phyloP scores from a whole-genome alignment of 2,888 invertebrate species.

The Torymus tubicola region DNA sequence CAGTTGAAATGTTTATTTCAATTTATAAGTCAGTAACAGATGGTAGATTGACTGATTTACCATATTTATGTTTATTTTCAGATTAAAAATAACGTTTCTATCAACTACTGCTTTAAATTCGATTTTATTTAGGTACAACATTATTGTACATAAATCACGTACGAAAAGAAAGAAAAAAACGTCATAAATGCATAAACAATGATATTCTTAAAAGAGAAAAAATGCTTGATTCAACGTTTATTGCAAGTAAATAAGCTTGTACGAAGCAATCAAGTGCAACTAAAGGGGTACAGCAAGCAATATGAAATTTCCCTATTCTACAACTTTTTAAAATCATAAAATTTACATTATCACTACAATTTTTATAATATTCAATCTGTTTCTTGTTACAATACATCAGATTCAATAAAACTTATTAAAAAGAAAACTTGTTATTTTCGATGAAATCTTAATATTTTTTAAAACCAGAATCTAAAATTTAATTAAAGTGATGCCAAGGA shows the following conservation, averaged over 20 bases:
- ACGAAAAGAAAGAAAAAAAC: conserved; percentile 27
- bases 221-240: conserved; percentile 39
- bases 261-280: conserved; percentile 33
- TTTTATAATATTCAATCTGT: no score
- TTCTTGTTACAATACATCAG: no score
- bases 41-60: no score
- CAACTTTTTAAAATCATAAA: conserved; percentile 4
- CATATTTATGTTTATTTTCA: no score
- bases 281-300: conserved; percentile 13
- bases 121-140: conserved; percentile 36
- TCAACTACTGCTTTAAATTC: not conserved
- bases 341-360: not conserved
- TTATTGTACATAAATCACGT: conserved; percentile 38
- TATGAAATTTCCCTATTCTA: not conserved
- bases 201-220: conserved; percentile 26
- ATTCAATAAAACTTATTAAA: no score
- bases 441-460: no score
- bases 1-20: no score
- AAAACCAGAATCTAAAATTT: no score
- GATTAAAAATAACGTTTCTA: not conserved
- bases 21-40: no score
- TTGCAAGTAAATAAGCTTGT: conserved; percentile 33
- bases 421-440: no score
- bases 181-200: conserved; percentile 32
- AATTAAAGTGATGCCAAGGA: no score